Conservation (phyloP, 2,888 invertebrate genomes). For the Itoplectis maculator region DNA sequence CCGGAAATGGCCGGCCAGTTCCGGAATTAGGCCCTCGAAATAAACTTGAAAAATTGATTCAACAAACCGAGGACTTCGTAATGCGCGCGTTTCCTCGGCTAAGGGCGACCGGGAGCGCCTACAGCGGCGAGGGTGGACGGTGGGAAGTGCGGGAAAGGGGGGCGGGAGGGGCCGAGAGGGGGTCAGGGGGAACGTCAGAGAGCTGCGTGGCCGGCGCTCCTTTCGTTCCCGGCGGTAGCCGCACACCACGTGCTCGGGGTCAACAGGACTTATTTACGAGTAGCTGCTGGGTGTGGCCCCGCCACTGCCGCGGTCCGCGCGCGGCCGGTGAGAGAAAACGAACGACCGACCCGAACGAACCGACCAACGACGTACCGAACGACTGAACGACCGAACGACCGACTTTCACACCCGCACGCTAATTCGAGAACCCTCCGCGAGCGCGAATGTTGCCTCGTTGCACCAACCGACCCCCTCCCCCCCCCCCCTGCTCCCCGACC, state of each 20-base stretch:
- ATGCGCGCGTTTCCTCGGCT: conserved; percentile 9
- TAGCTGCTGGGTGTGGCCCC: conserved; percentile 61
- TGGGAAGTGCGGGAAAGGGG: too few species aligned
- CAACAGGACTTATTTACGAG: conserved; percentile 67
- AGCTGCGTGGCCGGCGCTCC: conserved; percentile 34
- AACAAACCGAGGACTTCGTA: conserved; percentile 40
- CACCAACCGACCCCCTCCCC: conserved; percentile 27
- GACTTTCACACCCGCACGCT: conserved; percentile 68
- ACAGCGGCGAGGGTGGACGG: too few species aligned
- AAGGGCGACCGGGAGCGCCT: neutral
- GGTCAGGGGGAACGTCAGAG: neutral
- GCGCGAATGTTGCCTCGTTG: conserved; percentile 55
- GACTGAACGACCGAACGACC: conserved; percentile 66
- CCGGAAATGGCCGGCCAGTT: conserved; percentile 15
- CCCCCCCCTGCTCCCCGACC: too few species aligned
- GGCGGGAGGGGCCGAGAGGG: too few species aligned
- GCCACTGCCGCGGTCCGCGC: conserved; percentile 51
- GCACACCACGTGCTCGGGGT: conserved; percentile 36
- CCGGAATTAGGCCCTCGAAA: neutral
- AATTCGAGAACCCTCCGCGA: conserved; percentile 65
- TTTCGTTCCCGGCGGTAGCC: conserved; percentile 20
- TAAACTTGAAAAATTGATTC: conserved; percentile 51
- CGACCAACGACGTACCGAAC: conserved; percentile 55
- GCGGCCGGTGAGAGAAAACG: too few species aligned
- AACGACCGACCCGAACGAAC: conserved; percentile 57